Evolutionary conservation across 2,797 vertebrate genomes (phyloP).

Genomic region (Sparidentex hasta): DNA sequence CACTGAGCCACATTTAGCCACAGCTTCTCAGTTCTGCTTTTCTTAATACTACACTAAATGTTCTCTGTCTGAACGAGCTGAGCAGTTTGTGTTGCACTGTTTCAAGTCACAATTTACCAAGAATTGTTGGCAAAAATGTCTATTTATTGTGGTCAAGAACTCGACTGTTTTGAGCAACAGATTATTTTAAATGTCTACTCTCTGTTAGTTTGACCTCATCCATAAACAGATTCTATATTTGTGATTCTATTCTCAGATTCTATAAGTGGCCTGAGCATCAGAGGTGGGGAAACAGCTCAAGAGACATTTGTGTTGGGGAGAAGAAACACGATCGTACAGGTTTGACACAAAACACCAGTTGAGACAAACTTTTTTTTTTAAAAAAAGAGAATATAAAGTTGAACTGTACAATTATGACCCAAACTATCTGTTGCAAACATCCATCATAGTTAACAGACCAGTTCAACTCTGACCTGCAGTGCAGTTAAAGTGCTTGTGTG

Average conservation of each 20-base stretch:
- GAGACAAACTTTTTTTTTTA: conserved; percentile 3
- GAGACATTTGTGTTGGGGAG: too few relatives aligned
- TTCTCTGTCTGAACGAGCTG: neutral
- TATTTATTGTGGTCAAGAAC: neutral
- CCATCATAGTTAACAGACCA: neutral
- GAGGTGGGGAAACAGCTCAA: neutral
- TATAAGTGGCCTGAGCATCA: neutral
- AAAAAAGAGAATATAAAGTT: neutral
- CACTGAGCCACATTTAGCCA: neutral
- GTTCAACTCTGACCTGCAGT: neutral
- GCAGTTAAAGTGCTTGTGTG: neutral
- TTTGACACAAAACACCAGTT: conserved; percentile 3
- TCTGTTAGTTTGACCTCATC: neutral
- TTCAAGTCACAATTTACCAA: neutral
- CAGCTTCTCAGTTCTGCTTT: neutral
- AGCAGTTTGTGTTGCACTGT: neutral
- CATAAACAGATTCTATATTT: neutral
- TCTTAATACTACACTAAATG: neutral
- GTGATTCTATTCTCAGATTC: too few relatives aligned
- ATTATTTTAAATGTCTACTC: neutral
- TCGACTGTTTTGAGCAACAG: neutral
- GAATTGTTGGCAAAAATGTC: neutral
- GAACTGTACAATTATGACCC: conserved; percentile 6
- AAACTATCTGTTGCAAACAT: conserved; percentile 9
- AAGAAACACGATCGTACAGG: neutral